phyloP scores from a whole-genome alignment of 2,113 vertebrate genomes.

The Oreochromis spilurus region DNA sequence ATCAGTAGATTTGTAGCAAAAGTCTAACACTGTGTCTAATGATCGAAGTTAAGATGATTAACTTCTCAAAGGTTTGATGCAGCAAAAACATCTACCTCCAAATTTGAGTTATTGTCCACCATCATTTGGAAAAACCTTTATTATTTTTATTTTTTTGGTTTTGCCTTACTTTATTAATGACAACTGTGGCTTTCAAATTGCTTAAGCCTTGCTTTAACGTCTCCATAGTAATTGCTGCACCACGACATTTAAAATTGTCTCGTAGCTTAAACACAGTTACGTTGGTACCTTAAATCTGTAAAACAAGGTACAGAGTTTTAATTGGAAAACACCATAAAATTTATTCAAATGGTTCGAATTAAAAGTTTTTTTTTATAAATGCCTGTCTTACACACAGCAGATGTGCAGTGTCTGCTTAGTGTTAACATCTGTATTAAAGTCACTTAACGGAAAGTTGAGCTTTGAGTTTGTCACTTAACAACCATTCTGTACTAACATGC shows the following conservation, averaged over 20 bases:
- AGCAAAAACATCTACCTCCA: neutral
- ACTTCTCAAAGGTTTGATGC: neutral
- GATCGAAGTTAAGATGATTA: neutral
- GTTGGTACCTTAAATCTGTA: neutral
- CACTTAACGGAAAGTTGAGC: neutral
- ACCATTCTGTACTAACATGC: neutral
- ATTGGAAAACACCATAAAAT: neutral
- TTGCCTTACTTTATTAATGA: neutral
- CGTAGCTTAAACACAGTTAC: neutral
- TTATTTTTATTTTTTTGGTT: neutral
- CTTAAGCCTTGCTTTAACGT: neutral
- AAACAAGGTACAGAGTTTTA: neutral
- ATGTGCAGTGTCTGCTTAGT: neutral
- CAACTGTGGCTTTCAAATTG: neutral
- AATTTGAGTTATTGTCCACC: neutral
- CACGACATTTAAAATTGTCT: neutral
- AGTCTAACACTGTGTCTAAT: neutral
- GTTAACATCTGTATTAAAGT: neutral
- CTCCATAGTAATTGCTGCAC: neutral
- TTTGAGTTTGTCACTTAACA: neutral
- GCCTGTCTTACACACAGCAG: neutral
- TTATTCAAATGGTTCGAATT: neutral
- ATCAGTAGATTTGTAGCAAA: neutral
- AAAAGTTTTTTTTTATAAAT: neutral
- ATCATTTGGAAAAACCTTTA: neutral